Conservation (phyloP, 2,888 invertebrate genomes). For the Tetranychus truncatus region DNA sequence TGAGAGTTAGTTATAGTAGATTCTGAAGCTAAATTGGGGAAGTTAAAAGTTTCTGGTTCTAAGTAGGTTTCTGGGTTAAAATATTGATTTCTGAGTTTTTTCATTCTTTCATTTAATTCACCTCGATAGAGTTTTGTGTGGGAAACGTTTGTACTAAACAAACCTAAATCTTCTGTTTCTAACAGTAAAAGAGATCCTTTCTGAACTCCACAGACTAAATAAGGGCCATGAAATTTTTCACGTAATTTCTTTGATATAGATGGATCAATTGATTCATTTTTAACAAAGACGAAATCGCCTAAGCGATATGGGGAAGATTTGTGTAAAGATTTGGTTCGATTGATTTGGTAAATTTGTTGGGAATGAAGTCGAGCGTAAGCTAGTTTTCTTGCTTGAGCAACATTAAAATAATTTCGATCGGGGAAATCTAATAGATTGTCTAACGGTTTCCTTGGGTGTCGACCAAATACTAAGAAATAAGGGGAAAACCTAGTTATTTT, state of each 20-base stretch:
- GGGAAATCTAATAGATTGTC: background rate
- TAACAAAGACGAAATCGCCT: background rate
- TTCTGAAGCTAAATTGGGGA: no score
- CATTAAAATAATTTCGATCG: background rate
- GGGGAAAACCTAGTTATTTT: background rate
- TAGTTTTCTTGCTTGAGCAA: background rate
- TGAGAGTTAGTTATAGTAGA: no score
- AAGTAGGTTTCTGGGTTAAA: no score
- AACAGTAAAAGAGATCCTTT: background rate
- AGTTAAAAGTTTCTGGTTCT: no score
- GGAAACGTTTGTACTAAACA: background rate
- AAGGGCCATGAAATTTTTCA: background rate
- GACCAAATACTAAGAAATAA: background rate
- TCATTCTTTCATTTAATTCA: background rate
- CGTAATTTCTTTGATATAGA: background rate
- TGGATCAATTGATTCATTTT: background rate
- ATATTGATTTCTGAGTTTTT: background rate
- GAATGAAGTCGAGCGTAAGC: background rate
- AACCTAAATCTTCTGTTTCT: background rate
- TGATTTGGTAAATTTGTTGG: background rate
- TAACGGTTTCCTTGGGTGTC: background rate
- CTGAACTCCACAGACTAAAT: background rate
- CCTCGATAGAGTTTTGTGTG: background rate
- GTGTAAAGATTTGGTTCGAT: background rate
- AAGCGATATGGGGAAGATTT: background rate